A percentile compares a stretch with the other conserved stretches of the same genome.
These are phyloP conservation scores for Gila robusta DNA, from an alignment of 2,797 vertebrate species.

Conservation along the genomic window DNA sequence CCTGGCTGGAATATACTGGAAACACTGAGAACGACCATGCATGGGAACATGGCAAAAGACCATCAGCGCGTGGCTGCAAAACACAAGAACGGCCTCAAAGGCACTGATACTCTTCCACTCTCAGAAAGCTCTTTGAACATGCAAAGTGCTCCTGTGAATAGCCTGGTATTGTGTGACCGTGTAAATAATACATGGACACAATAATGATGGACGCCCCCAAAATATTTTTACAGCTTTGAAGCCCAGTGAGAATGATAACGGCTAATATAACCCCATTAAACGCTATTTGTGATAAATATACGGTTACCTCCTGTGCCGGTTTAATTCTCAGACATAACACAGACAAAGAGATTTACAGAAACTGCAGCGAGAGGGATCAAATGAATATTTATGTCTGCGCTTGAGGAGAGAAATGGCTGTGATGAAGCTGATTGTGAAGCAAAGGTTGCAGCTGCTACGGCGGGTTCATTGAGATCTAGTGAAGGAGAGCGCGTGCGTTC, in stretches of 20 bases:
- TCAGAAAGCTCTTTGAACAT: conserved; percentile 51
- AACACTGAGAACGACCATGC: background rate
- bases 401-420: conserved; percentile 33
- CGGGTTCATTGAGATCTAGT: conserved; percentile 41
- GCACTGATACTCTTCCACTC: conserved; percentile 50
- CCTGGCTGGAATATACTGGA: conserved; percentile 44
- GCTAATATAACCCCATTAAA: conserved; percentile 53
- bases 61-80: conserved; percentile 41
- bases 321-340: conserved; percentile 60
- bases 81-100: conserved; percentile 21
- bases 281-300: conserved; percentile 48
- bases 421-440: conserved; percentile 50
- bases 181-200: conserved; percentile 57
- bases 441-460: conserved; percentile 44
- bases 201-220: conserved; percentile 34
- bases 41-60: conserved; percentile 22
- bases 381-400: conserved; percentile 56
- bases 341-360: conserved; percentile 53
- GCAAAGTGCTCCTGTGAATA: conserved; percentile 49
- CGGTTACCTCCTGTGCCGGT: conserved; percentile 34
- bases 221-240: conserved; percentile 52
- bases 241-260: conserved; percentile 44
- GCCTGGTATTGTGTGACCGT: conserved; percentile 52
- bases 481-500: conserved; percentile 19
- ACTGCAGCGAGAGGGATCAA: conserved; percentile 25